Evolutionary conservation across 2,113 vertebrate species (phyloP).

Genomic region (Engraulis encrasicolus): DNA sequence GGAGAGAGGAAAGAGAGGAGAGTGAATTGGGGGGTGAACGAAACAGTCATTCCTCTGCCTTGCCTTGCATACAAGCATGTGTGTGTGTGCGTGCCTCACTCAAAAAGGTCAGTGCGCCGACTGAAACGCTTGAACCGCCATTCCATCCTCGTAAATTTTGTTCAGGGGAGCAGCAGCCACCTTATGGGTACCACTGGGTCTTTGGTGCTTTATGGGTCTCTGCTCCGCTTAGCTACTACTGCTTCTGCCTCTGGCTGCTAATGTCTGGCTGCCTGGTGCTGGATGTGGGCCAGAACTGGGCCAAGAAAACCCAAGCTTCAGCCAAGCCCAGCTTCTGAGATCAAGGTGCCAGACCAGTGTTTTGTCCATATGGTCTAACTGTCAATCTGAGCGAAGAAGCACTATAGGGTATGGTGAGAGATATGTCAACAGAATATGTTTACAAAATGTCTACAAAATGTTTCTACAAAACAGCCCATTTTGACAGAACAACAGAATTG

Average conservation of each 20-base stretch:
- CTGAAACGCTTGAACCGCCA: neutral
- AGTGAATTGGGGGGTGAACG: neutral
- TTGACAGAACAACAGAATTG: too few relatives aligned
- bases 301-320: neutral
- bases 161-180: neutral
- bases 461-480: too few relatives aligned
- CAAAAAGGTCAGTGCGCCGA: neutral
- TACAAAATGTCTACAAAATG: too few relatives aligned
- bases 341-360: too few relatives aligned
- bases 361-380: too few relatives aligned
- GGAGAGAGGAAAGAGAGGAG: neutral
- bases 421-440: too few relatives aligned
- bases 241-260: too few relatives aligned
- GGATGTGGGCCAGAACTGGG: neutral
- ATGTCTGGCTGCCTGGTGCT: too few relatives aligned
- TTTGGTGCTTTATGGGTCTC: neutral
- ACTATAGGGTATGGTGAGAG: too few relatives aligned
- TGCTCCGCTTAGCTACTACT: neutral
- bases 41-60: neutral
- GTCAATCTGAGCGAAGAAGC: too few relatives aligned
- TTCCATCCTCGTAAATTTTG: constrained; percentile 6
- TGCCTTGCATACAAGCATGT: too few relatives aligned
- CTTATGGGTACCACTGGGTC: neutral
- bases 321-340: too few relatives aligned
- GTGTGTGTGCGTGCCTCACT: neutral